phyloP scores from a whole-genome alignment of 2,888 invertebrate species.

The Lypha dubia region DNA sequence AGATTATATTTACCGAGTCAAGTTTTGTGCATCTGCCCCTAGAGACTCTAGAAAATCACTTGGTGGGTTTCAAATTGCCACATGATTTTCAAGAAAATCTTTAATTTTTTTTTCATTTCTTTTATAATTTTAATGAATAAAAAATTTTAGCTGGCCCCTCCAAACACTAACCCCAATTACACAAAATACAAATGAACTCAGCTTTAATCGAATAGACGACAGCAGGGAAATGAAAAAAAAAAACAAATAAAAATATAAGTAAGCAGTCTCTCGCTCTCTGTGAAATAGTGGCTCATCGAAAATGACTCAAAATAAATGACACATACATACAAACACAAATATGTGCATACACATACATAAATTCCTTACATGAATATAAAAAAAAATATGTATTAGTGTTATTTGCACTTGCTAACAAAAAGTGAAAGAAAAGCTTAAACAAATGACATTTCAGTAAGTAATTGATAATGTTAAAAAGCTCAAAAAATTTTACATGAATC shows the following conservation, averaged over 20 bases:
- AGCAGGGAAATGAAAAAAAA: neutral
- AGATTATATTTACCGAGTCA: too few species aligned
- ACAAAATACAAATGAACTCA: slow-evolving; percentile 16
- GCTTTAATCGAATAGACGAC: slow-evolving; percentile 23
- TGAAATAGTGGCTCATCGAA: neutral
- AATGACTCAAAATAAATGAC: slow-evolving; percentile 1
- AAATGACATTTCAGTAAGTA: slow-evolving; percentile 74
- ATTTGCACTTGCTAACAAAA: slow-evolving; percentile 18
- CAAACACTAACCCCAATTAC: slow-evolving; percentile 19
- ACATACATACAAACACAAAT: neutral
- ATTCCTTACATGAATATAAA: neutral
- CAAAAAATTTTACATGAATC: slow-evolving; percentile 72
- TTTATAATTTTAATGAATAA: too few species aligned
- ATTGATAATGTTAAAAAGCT: slow-evolving; percentile 78
- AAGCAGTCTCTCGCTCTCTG: neutral
- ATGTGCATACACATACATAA: neutral
- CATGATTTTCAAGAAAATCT: too few species aligned
- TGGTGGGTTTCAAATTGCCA: too few species aligned
- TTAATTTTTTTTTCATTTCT: too few species aligned
- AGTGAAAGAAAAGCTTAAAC: slow-evolving; percentile 73
- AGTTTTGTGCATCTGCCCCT: too few species aligned
- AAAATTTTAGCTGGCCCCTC: slow-evolving; percentile 1
- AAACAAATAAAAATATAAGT: neutral
- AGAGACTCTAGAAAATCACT: too few species aligned
- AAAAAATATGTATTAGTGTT: neutral